A percentile compares a stretch with the other conserved stretches of the same genome.
Conservation (phyloP, 2,888 invertebrate genomes). For the Sylvicola cinctus region DNA sequence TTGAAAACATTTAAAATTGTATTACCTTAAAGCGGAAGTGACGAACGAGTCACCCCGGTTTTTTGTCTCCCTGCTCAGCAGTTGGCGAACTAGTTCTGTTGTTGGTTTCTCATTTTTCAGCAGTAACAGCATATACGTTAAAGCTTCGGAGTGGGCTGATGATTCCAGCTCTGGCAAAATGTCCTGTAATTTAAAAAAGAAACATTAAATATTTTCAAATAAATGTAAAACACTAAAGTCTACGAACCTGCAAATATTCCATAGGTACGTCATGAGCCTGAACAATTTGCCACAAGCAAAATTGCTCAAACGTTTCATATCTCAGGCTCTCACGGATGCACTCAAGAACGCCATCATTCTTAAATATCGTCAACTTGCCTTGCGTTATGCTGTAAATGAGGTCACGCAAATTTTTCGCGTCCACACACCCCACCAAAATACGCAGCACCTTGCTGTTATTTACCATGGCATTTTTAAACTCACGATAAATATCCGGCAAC, state of each 20-base stretch:
- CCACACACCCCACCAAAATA: slow-evolving; percentile 75
- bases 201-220: slow-evolving; percentile 3
- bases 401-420: slow-evolving; percentile 75
- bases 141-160: slow-evolving; percentile 76
- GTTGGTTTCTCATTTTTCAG: slow-evolving; percentile 83
- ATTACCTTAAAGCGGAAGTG: slow-evolving; percentile 60
- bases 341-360: slow-evolving; percentile 50
- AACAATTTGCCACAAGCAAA: slow-evolving; percentile 91
- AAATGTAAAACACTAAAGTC: not conserved
- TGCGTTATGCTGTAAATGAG: slow-evolving; percentile 80
- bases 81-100: slow-evolving; percentile 61
- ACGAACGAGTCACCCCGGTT: slow-evolving; percentile 66
- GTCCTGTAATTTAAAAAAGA: slow-evolving; percentile 12
- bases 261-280: slow-evolving; percentile 85
- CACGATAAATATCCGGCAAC: slow-evolving; percentile 79
- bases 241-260: slow-evolving; percentile 46
- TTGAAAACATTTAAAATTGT: not conserved
- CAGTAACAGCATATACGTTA: slow-evolving; percentile 74
- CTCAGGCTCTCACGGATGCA: slow-evolving; percentile 64
- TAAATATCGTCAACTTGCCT: slow-evolving; percentile 67
- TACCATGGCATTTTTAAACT: slow-evolving; percentile 68
- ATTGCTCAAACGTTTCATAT: slow-evolving; percentile 96
- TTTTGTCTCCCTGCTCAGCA: slow-evolving; percentile 55
- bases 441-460: slow-evolving; percentile 77
- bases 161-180: slow-evolving; percentile 53